Evolutionary conservation across 2,113 vertebrate genomes (phyloP).

Genomic region (Sorex araneus): DNA sequence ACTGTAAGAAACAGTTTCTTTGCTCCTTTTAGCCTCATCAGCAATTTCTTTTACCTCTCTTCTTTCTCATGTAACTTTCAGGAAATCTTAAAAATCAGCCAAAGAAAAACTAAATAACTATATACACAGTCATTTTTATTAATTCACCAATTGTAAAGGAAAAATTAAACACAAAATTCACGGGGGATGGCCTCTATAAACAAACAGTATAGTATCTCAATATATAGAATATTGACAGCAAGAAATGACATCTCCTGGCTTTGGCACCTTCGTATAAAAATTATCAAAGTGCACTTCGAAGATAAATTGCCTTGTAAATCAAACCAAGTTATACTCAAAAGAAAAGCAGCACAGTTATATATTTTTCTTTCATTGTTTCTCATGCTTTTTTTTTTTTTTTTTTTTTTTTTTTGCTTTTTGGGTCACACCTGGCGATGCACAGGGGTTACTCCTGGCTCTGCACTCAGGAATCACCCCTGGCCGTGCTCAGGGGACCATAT

Average conservation of each 20-base stretch:
- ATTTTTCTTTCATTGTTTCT: not conserved
- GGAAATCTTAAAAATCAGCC: not conserved
- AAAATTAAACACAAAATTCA: slow-evolving; percentile 58
- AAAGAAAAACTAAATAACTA: not conserved
- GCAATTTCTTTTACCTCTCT: not conserved
- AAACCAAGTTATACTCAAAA: slow-evolving; percentile 1
- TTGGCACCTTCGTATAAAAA: not conserved
- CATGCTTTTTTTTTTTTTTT: too few relatives aligned
- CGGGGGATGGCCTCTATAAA: not conserved
- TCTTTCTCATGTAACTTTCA: not conserved
- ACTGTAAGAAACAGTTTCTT: not conserved
- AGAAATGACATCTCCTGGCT: not conserved
- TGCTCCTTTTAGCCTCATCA: not conserved
- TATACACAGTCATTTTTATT: slow-evolving; percentile 26
- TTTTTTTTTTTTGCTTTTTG: too few relatives aligned
- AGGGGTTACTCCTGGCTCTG: too few relatives aligned
- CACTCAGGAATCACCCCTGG: too few relatives aligned
- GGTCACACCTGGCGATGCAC: too few relatives aligned
- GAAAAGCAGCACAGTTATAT: not conserved
- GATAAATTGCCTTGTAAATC: slow-evolving; percentile 2
- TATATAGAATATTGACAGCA: not conserved
- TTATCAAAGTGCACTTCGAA: not conserved
- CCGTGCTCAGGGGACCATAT: too few relatives aligned
- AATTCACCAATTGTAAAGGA: slow-evolving; percentile 18
- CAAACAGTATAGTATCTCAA: not conserved